A percentile compares a stretch with the other conserved stretches of the same genome.
Conservation (phyloP, 1,140 invertebrate species). For the Calephelis nemesis region DNA sequence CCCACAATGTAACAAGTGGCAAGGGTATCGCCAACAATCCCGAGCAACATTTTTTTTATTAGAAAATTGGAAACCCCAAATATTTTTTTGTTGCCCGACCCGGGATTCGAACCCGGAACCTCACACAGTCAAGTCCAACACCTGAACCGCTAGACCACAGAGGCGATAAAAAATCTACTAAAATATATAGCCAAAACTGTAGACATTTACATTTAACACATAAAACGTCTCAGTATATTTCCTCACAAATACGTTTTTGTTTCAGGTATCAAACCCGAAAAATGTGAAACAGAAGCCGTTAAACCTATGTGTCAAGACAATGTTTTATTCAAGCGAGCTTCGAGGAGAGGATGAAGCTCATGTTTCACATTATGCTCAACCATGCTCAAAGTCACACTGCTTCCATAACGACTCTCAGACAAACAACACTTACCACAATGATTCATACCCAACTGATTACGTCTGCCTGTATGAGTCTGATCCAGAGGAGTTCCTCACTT, state of each 20-base stretch:
- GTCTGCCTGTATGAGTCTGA: conserved; percentile 32
- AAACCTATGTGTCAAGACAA: neutral
- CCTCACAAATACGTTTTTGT: neutral
- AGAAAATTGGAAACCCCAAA: too few relatives aligned
- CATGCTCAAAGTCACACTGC: neutral
- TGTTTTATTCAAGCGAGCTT: neutral
- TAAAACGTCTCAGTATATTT: too few relatives aligned
- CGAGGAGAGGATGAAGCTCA: neutral
- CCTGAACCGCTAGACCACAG: too few relatives aligned
- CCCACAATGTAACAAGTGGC: too few relatives aligned
- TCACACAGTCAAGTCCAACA: too few relatives aligned
- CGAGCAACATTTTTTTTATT: too few relatives aligned
- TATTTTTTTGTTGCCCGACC: too few relatives aligned
- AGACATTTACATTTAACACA: too few relatives aligned
- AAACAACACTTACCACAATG: neutral
- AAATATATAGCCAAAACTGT: too few relatives aligned
- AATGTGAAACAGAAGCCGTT: neutral
- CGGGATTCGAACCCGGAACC: too few relatives aligned
- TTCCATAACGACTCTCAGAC: neutral
- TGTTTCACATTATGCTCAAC: neutral
- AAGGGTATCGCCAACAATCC: too few relatives aligned
- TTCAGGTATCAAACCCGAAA: neutral
- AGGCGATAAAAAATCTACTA: too few relatives aligned
- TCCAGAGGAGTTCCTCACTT: conserved; percentile 41
- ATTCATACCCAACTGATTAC: conserved; percentile 22